These are phyloP conservation scores for Aspidapion aeneum DNA, from an alignment of 2,888 invertebrate genomes.

Conservation along the genomic window DNA sequence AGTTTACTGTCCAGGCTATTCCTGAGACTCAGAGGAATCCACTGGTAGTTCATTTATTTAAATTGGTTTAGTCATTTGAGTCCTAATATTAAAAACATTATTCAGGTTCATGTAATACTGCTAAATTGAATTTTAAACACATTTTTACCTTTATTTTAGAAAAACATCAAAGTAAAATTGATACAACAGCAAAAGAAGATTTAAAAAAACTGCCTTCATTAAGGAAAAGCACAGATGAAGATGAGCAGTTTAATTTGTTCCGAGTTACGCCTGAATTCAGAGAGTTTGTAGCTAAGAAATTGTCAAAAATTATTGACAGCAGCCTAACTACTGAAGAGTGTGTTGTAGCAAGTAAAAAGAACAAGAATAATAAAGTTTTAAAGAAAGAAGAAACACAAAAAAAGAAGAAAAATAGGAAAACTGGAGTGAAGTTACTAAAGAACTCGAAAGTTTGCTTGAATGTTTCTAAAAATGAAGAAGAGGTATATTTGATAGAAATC, in stretches of 20 bases:
- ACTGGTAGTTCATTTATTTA: no score
- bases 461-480: constrained; percentile 16
- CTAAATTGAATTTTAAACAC: no score
- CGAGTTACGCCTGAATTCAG: constrained; percentile 54
- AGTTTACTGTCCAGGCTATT: no score
- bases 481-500: no score
- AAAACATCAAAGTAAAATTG: no score
- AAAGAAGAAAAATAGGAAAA: constrained; percentile 19
- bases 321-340: constrained; percentile 37
- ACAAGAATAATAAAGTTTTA: background rate
- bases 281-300: constrained; percentile 51
- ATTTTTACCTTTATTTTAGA: background rate
- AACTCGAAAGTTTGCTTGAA: constrained; percentile 44
- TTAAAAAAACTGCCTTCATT: constrained; percentile 29
- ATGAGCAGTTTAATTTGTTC: constrained; percentile 55
- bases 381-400: background rate
- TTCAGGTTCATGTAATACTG: no score
- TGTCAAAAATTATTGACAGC: constrained; percentile 50
- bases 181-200: background rate
- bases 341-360: constrained; percentile 26
- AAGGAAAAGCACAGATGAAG: constrained; percentile 39
- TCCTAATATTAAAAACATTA: no score
- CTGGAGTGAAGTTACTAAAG: constrained; percentile 33
- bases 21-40: no score
- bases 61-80: no score